A percentile compares a stretch with the other conserved stretches of the same genome.
Conservation (phyloP, 2,113 vertebrate species). For the Pterocles orientalis region DNA sequence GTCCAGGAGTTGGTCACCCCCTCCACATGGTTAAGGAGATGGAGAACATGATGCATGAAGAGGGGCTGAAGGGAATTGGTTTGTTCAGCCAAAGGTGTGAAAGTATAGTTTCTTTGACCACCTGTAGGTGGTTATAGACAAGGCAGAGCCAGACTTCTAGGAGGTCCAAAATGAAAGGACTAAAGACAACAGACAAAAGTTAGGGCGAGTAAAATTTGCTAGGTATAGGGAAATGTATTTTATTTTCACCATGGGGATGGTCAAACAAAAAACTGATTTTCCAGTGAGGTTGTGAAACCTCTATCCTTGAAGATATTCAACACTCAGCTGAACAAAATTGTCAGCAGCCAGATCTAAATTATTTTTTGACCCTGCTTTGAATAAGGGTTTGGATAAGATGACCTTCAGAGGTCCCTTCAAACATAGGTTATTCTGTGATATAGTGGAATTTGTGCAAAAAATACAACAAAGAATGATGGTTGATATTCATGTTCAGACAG, state of each 20-base stretch:
- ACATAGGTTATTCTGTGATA: neutral
- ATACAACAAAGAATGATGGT: neutral
- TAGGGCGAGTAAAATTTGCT: neutral
- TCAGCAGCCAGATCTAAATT: neutral
- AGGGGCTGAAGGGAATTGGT: neutral
- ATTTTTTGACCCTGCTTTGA: neutral
- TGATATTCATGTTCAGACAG: neutral
- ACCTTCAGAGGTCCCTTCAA: neutral
- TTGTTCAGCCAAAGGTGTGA: neutral
- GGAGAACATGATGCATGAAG: neutral
- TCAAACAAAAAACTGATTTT: neutral
- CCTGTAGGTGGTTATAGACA: neutral
- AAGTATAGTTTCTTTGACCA: neutral
- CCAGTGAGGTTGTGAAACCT: neutral
- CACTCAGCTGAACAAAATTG: neutral
- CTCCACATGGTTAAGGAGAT: neutral
- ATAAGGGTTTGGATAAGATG: neutral
- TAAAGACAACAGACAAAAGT: neutral
- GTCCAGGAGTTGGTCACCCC: neutral
- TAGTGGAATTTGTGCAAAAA: neutral
- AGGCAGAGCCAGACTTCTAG: neutral
- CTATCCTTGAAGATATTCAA: neutral
- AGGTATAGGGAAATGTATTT: neutral
- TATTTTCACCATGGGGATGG: neutral
- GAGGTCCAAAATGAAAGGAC: neutral